These are phyloP conservation scores for Pogonocherus hispidulus DNA, from an alignment of 2,888 invertebrate genomes.

Conservation along the genomic window DNA sequence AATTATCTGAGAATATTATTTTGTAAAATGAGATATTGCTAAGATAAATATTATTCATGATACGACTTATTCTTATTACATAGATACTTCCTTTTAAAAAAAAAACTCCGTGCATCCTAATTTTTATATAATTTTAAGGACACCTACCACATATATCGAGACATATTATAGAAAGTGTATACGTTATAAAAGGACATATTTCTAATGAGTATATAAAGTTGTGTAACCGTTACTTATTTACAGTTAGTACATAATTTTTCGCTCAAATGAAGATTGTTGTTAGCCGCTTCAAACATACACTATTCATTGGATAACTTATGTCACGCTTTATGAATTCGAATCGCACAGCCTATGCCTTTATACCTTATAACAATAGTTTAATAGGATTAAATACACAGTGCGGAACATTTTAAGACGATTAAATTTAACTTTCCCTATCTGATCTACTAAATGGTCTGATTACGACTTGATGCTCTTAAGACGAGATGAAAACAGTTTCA, in stretches of 20 bases:
- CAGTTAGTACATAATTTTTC: conserved; percentile 32
- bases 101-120: no score
- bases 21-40: no score
- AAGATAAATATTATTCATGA: no score
- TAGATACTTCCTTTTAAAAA: no score
- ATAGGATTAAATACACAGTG: conserved; percentile 15
- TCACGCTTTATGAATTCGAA: conserved; percentile 1
- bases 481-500: conserved; percentile 24
- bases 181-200: no score
- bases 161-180: no score
- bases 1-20: no score
- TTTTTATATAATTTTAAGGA: no score
- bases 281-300: not conserved
- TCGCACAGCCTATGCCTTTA: not conserved
- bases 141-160: no score
- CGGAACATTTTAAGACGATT: conserved; percentile 12
- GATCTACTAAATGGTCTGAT: conserved; percentile 17
- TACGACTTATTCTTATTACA: no score
- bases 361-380: conserved; percentile 13
- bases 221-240: not conserved
- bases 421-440: conserved; percentile 23
- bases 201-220: not conserved
- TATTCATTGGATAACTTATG: not conserved
- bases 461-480: conserved; percentile 16
- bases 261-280: conserved; percentile 38